Percentiles rank a stretch among this genome's conserved stretches.
Evolutionary conservation across 1,140 invertebrate species (phyloP).

Genomic region (Aphaenogaster rudis): DNA sequence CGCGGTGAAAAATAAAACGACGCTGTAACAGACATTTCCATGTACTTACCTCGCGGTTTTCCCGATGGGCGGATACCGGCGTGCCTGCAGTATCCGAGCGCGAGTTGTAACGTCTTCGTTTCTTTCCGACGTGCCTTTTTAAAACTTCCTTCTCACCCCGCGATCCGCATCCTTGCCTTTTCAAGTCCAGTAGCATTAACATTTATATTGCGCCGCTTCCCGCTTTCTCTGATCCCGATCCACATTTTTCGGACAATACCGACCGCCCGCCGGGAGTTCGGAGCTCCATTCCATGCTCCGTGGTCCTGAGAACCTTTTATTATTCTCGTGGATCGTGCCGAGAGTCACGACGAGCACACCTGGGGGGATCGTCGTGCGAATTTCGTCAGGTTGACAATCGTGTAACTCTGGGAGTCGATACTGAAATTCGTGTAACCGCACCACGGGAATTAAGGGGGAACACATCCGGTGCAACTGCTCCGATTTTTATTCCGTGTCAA

Average conservation of each 20-base stretch:
- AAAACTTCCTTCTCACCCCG: constrained; percentile 33
- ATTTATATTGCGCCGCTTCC: constrained; percentile 78
- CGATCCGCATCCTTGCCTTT: constrained; percentile 51
- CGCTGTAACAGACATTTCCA: constrained; percentile 60
- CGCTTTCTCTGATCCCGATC: constrained; percentile 63
- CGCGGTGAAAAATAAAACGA: constrained; percentile 34
- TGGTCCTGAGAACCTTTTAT: constrained; percentile 64
- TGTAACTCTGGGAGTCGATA: constrained; percentile 21
- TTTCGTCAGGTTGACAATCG: constrained; percentile 66
- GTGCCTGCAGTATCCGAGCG: constrained; percentile 4
- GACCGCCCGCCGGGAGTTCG: constrained; percentile 69
- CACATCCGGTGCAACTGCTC: neutral
- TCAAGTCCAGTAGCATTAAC: constrained; percentile 73
- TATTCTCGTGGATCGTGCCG: constrained; percentile 68
- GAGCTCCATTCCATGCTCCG: constrained; percentile 62
- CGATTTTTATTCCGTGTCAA: constrained; percentile 36
- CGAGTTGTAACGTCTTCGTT: constrained; percentile 59
- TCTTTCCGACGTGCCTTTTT: constrained; percentile 11
- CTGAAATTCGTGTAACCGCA: constrained; percentile 32
- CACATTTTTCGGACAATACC: constrained; percentile 76
- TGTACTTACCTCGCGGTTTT: constrained; percentile 62
- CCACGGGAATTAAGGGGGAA: neutral
- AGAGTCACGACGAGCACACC: constrained; percentile 54
- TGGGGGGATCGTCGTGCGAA: constrained; percentile 71
- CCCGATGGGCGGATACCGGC: constrained; percentile 14